Percentiles rank a stretch among this genome's conserved stretches.
phyloP scores from a whole-genome alignment of 2,888 invertebrate species.

The Lasiommata megera region DNA sequence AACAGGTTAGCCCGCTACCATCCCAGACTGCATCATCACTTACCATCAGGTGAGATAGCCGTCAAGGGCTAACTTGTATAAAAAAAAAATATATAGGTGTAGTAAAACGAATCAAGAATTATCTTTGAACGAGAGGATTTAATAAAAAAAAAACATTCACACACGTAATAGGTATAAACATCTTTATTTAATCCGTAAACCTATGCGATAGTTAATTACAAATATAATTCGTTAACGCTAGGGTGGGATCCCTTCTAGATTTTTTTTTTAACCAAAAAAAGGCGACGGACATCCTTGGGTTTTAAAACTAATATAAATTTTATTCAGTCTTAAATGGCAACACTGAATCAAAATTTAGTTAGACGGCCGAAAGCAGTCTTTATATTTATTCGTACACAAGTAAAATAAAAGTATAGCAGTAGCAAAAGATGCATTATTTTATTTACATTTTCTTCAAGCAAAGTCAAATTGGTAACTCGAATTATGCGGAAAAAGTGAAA shows the following conservation, averaged over 20 bases:
- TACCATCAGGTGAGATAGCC: no score
- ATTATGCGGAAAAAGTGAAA: conserved; percentile 62
- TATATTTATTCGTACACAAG: conserved; percentile 20
- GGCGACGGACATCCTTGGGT: conserved; percentile 30
- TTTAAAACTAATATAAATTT: conserved; percentile 38
- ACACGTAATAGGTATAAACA: conserved; percentile 46
- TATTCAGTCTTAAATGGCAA: conserved; percentile 66
- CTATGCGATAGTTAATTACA: conserved; percentile 52
- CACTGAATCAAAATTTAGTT: conserved; percentile 49
- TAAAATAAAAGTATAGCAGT: conserved; percentile 38
- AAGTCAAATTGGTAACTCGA: conserved; percentile 73
- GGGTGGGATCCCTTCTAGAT: conserved; percentile 66
- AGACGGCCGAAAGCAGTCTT: conserved; percentile 28
- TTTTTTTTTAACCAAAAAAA: conserved; percentile 39
- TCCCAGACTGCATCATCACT: no score
- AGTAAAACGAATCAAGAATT: no score
- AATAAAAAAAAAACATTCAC: conserved; percentile 23
- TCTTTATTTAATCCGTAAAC: conserved; percentile 62
- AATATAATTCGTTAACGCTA: conserved; percentile 48
- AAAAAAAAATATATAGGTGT: no score
- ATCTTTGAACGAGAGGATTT: background rate
- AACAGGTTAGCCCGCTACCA: no score
- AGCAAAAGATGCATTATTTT: conserved; percentile 45
- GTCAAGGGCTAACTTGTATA: no score
- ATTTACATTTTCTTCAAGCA: conserved; percentile 65